Conservation (phyloP, 2,113 vertebrate species). For the Manacus vitellinus region DNA sequence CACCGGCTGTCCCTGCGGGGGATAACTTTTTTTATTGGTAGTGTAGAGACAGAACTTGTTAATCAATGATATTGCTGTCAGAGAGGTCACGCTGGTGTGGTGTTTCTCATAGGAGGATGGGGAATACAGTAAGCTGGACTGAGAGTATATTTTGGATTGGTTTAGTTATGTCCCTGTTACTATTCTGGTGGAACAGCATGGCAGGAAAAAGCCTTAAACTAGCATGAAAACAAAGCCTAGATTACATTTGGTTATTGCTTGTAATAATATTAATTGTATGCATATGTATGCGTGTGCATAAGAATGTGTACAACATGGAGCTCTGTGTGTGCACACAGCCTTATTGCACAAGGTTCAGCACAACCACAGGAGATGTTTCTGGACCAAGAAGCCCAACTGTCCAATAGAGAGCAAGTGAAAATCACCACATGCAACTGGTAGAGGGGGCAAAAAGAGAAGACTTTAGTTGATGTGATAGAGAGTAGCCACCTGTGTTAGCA, state of each 20-base stretch:
- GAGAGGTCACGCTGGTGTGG: rapidly evolving
- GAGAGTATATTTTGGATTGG: rapidly evolving
- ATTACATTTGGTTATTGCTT: not conserved
- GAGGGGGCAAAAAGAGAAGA: not conserved
- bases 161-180: rapidly evolving
- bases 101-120: not conserved
- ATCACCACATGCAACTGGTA: not conserved
- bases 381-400: rapidly evolving
- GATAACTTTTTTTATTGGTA: no score
- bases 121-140: not conserved
- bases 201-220: not conserved
- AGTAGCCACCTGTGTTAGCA: not conserved
- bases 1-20: rapidly evolving
- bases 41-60: rapidly evolving
- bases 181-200: not conserved
- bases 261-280: not conserved
- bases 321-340: rapidly evolving
- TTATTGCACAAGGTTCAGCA: not conserved
- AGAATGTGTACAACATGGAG: rapidly evolving
- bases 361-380: rapidly evolving
- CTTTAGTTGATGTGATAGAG: no score
- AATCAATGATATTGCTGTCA: rapidly evolving
- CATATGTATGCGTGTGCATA: rapidly evolving
- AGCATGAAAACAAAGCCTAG: not conserved
- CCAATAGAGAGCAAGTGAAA: not conserved